Base-by-base conservation (phyloP, 2,797 vertebrate genomes). In the Macroramphosus scolopax region DNA sequence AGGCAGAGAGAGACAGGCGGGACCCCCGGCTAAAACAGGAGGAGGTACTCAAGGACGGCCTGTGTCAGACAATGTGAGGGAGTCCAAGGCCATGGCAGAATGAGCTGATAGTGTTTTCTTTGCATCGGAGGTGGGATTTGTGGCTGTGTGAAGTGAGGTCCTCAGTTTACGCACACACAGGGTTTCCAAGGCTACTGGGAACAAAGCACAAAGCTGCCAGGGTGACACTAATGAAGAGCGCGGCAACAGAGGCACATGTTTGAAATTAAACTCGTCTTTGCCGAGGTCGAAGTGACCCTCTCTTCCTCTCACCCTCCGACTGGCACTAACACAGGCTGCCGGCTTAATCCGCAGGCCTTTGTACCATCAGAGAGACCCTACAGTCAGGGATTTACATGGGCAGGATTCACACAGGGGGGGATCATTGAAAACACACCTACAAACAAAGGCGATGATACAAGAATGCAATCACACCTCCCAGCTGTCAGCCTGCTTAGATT, bases 331-430 rank as follows among this genome's bases (percentile, higher is more conserved):
- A 40, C 56, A 55, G 61, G 64, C 64, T 59, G 40, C 46, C 40
- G 32, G 47, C 31, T 50, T 78, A 82, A 88, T 77, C 80, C 56
- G 2, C 2, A 2, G 50, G 41, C 48, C 66, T 80, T 80, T 84
- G 68, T 73, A 61, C 41, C 49, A 60, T 61, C 52, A 48, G 30
- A 53, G 72, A 60, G 67, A 64, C 68, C 51, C 63, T 52, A 31
- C 16, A 67, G 58, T 57, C 22, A 4, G 68, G 75, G 77, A 79
- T 78, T 77, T 72, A 68, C 67, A 63, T 2, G 13, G 28, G 51
- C 59, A 47, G 56, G 55, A 69, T 70, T 74, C 62, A 77, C 75
- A 68, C 51, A n/a, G n/a, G 11, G 26, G 6, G 32, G 65, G 78
- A 65, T 81, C 63, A 72, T 12, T 54, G 55, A 52, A 74, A 71